Evolutionary conservation across 2,113 vertebrate species (phyloP), one percentile per base, ranked within the genome.

Genomic region (Micronycteris hirsuta): DNA sequence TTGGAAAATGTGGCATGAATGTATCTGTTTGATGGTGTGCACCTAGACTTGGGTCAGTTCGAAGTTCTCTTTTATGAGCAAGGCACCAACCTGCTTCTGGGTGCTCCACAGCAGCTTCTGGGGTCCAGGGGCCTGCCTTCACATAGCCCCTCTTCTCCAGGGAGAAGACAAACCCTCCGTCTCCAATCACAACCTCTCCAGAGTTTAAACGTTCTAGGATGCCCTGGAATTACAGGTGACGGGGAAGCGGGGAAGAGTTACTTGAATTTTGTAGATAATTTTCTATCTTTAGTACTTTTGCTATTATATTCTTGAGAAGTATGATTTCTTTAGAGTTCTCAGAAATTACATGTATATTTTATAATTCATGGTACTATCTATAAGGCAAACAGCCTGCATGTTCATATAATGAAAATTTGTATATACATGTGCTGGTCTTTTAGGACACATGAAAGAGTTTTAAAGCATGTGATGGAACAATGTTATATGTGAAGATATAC

Each of bases 101-200:
- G 94, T 99, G 97, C 97, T 99, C 99, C 20, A 99, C 99, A 0
- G 99, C 98, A 38, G 99, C 99, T 97, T 99, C 99, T 10, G 99
- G 99, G 31, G 99, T 99, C 99, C 99, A 99, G 26, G 99, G 99
- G 2, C 99, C 99, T 5, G 99, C 99, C 96, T 99, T 99, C 12
- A 99, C 99, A 0, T 99, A 99, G 24, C 99, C 99, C 45, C 99
- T 98, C 97, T 99, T 99, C 98, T 99, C 99, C 86, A 99, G 99
- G 4, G 99, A 99, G 96, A 99, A 98, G 92, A 99, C 99, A 97
- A 99, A 99, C 13, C 99, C 99, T 67, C 99, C 99, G 89, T 99
- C 99, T 96, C 99, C 99, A 38, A 99, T 98, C 43, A 99, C 99
- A 85, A 99, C 92, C 97, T 99, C 99, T 45, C 99, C 99, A 1